Evolutionary conservation across 2,797 vertebrate genomes (phyloP), one percentile per base, ranked within the genome.

Genomic region (Loriculus beryllinus): DNA sequence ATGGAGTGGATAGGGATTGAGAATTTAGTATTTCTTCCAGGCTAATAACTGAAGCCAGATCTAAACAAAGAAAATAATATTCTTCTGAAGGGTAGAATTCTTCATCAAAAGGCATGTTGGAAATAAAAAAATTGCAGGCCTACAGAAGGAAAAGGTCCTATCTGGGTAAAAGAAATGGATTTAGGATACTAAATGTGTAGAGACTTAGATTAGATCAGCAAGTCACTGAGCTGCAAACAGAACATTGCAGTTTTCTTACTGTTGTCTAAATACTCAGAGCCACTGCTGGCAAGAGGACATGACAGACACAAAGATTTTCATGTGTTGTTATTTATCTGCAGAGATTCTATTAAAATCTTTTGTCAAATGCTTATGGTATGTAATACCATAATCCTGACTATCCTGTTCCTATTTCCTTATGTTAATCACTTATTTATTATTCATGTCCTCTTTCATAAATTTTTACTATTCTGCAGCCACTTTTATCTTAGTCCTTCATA

Each of bases 351-450:
- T 82, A 90, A 91, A 94, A 91, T 21, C 8, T 47, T 77, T 84
- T 75, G 47, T 79, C 5, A 2, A 90, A 78, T 69, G 69, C 51
- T 72, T 88, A 76, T n/a, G 31, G 11, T 69, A 43, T 18, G 35
- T 72, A 54, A 57, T 63, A 39, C 49, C 91, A 83, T 74, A 88
- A 83, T 82, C 49, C 67, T 79, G 42, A 67, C 48, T 64, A 71
- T 78, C 31, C 81, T 7, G 47, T 86, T 93, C 69, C 71, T 86
- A 82, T 75, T 88, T 91, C 62, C 35, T 75, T 75, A 82, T 0
- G 5, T 76, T 95, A 86, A 89, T 95, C 67, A 88, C 25, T 94
- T 8, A 82, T 92, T 91, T 92, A 65, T 72, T 87, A 93, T 96
- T 87, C 89, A 91, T 71, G 18, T 77, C 49, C 3, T 45, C 48